phyloP scores from a whole-genome alignment of 2,113 vertebrate species.

The Brachypteracias leptosomus region DNA sequence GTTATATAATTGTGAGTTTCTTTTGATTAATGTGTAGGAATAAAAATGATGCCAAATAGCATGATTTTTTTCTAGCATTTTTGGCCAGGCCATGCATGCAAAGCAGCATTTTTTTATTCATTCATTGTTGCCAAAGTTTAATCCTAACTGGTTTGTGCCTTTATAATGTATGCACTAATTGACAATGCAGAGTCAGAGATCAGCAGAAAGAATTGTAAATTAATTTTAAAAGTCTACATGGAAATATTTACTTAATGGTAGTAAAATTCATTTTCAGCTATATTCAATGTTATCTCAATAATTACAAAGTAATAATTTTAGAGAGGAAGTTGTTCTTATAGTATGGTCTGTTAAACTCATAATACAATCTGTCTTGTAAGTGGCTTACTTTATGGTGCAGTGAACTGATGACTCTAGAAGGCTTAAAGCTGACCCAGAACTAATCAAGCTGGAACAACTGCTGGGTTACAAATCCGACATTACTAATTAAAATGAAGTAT shows the following conservation, averaged over 20 bases:
- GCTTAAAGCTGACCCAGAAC: background rate
- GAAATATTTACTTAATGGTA: background rate
- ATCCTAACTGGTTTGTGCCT: background rate
- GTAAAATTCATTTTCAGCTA: background rate
- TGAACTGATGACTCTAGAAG: constrained; percentile 23
- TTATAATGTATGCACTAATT: background rate
- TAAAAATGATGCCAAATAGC: background rate
- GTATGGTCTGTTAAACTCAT: constrained; percentile 15
- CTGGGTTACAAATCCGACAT: background rate
- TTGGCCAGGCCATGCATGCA: background rate
- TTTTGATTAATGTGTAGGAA: background rate
- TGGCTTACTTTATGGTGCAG: constrained; percentile 14
- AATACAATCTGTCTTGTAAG: background rate
- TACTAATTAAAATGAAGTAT: background rate
- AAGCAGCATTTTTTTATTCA: background rate
- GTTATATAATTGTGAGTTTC: background rate
- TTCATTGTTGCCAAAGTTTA: background rate
- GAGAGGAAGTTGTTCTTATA: background rate
- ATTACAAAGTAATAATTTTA: constrained; percentile 5
- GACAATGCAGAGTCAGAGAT: background rate
- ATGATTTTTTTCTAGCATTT: background rate
- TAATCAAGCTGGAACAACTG: background rate
- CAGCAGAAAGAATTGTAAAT: background rate
- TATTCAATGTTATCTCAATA: constrained; percentile 14
- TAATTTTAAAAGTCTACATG: background rate